phyloP scores from a whole-genome alignment of 2,113 vertebrate species.

The Turnix velox region DNA sequence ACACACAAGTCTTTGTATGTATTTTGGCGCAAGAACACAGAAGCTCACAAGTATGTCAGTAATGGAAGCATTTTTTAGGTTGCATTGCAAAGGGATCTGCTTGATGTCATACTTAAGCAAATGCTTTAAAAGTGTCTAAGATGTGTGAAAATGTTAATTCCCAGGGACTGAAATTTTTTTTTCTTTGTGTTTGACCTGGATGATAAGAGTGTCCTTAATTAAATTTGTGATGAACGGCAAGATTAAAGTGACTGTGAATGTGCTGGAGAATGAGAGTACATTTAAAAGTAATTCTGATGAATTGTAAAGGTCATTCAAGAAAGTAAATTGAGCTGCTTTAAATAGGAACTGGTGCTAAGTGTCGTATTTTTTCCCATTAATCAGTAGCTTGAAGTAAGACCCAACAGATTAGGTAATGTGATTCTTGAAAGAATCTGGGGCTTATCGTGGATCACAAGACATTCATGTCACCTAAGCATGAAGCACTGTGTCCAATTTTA shows the following conservation, averaged over 20 bases:
- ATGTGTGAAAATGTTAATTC: not conserved
- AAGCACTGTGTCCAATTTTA: not conserved
- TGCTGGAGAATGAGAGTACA: not conserved
- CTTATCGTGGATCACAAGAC: fast-evolving
- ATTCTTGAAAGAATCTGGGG: not conserved
- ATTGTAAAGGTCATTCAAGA: not conserved
- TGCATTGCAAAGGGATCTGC: not conserved
- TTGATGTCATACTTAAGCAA: not conserved
- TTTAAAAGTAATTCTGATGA: not conserved
- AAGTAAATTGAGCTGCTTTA: not conserved
- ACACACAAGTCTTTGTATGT: fast-evolving
- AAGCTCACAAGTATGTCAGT: not conserved
- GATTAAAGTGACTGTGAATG: not conserved
- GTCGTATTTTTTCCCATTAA: not conserved
- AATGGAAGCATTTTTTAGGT: not conserved
- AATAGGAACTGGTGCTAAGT: not conserved
- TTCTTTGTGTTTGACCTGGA: not conserved
- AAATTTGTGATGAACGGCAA: not conserved
- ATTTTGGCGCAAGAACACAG: not conserved
- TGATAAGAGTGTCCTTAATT: not conserved
- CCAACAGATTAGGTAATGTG: not conserved
- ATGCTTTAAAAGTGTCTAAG: not conserved
- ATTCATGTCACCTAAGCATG: not conserved
- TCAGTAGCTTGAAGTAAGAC: not conserved
- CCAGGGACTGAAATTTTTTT: not conserved